Percentiles rank a stretch among this genome's conserved stretches.
Conservation (phyloP, 2,888 invertebrate species). For the Taphrorychus bicolor region DNA sequence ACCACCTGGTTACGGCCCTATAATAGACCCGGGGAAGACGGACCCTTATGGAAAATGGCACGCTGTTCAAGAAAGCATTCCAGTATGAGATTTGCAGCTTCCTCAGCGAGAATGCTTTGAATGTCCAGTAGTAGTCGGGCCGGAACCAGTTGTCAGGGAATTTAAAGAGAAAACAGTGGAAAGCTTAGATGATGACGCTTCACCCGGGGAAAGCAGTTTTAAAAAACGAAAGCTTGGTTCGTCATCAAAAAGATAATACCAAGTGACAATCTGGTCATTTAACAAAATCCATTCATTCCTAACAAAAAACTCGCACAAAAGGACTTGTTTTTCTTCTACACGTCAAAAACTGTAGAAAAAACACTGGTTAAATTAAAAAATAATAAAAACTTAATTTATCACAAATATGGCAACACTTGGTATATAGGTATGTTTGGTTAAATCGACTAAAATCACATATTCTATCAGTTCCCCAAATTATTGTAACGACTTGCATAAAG, state of each 20-base stretch:
- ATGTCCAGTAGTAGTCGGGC: slow-evolving; percentile 54
- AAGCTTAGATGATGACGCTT: slow-evolving; percentile 61
- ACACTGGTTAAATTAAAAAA: background rate
- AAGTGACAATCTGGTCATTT: too few species aligned
- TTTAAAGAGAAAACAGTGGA: slow-evolving; percentile 70
- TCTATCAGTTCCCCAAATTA: too few species aligned
- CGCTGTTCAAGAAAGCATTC: slow-evolving; percentile 67
- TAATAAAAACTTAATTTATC: background rate
- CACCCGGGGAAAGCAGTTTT: slow-evolving; percentile 62
- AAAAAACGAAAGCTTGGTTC: slow-evolving; percentile 73
- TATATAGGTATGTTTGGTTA: background rate
- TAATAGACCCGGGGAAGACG: slow-evolving; percentile 68
- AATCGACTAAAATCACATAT: background rate
- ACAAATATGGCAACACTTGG: background rate
- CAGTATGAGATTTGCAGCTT: slow-evolving; percentile 67
- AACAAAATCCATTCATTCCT: too few species aligned
- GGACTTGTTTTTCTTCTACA: background rate
- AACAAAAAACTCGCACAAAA: background rate
- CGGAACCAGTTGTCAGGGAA: slow-evolving; percentile 61
- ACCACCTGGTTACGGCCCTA: slow-evolving; percentile 59
- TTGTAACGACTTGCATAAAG: too few species aligned
- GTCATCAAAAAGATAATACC: slow-evolving; percentile 64
- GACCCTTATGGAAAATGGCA: slow-evolving; percentile 83
- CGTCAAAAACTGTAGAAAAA: background rate
- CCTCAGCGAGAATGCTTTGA: slow-evolving; percentile 61